Evolutionary conservation across 2,888 invertebrate genomes (phyloP), one percentile per base, ranked within the genome.

Genomic region (Theretra japonica): DNA sequence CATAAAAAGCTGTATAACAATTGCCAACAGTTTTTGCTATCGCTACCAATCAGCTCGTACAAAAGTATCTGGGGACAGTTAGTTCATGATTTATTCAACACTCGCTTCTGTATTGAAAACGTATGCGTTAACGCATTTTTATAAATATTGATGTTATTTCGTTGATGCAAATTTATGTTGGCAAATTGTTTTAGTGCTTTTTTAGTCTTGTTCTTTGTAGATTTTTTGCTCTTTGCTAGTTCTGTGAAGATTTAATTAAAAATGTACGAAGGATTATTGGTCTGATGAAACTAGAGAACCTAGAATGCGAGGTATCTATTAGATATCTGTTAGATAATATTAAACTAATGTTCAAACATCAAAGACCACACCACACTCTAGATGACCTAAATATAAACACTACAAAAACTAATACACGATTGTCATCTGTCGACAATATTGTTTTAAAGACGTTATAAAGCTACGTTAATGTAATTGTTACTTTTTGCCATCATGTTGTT

Each of bases 71-170:
- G 21, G 17, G 65, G 48, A 65, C 65, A 48, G 65, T 65, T 65
- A 65, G 11, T 41, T 65, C 65, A 65, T 65, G 65, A 23, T 41
- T 65, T 65, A 65, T 65, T 65, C 65, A 65, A 53, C 53, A 17
- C 15, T 48, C 6, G 23, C 41, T 65, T 23, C 33, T 41, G 33
- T 60, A 30, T 60, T 33, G 41, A 48, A 53, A 53, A 53, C 53
- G 41, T 48, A 15, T n/a, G 65, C 41, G 65, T 65, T 65, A 65
- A 48, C 33, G 60, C 41, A 41, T 11, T 41, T 23, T 65, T 65
- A 65, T 65, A 65, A 65, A 65, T 65, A 65, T 48, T 65, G 65
- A 65, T 65, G 65, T 65, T 17, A 23, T 65, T 23, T 65, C 65
- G 23, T 65, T 65, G 41, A 65, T 53, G 53, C 19, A 15, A 65